These are phyloP conservation scores for Troglohyphantes excavatus DNA, from an alignment of 2,888 invertebrate genomes.

Conservation along the genomic window DNA sequence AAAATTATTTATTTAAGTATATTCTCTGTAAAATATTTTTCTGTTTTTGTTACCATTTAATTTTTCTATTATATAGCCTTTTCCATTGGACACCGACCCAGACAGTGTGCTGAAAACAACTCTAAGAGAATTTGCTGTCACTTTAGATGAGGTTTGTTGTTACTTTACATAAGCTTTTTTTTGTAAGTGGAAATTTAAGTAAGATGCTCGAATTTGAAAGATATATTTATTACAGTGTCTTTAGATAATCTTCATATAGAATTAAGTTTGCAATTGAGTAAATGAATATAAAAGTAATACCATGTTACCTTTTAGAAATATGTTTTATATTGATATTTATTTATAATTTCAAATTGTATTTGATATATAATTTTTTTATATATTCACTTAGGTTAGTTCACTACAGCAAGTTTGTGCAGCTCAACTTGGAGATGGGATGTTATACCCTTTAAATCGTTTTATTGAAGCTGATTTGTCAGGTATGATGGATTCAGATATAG, in stretches of 20 bases:
- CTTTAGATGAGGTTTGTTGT: conserved; percentile 77
- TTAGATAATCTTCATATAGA: no score
- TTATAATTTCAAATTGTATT: not conserved
- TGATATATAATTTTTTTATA: not conserved
- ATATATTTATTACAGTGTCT: no score
- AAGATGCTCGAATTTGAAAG: no score
- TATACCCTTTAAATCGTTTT: conserved; percentile 83
- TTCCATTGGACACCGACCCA: conserved; percentile 78
- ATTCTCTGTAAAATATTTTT: not conserved
- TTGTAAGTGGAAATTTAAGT: no score
- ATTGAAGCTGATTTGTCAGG: conserved; percentile 84
- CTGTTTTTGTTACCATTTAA: not conserved
- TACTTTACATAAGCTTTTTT: no score
- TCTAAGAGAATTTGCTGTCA: conserved; percentile 72
- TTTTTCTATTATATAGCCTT: conserved; percentile 52
- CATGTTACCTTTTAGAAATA: no score
- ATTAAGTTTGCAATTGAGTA: no score
- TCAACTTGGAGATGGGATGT: conserved; percentile 83
- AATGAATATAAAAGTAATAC: no score
- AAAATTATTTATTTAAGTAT: not conserved
- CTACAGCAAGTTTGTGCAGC: conserved; percentile 83
- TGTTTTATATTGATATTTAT: not conserved
- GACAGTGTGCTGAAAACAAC: conserved; percentile 78
- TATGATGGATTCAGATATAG: no score
- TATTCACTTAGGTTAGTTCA: conserved; percentile 82